Evolutionary conservation across 2,797 vertebrate genomes (phyloP), one percentile per base, ranked within the genome.

Genomic region (Morelia viridis): DNA sequence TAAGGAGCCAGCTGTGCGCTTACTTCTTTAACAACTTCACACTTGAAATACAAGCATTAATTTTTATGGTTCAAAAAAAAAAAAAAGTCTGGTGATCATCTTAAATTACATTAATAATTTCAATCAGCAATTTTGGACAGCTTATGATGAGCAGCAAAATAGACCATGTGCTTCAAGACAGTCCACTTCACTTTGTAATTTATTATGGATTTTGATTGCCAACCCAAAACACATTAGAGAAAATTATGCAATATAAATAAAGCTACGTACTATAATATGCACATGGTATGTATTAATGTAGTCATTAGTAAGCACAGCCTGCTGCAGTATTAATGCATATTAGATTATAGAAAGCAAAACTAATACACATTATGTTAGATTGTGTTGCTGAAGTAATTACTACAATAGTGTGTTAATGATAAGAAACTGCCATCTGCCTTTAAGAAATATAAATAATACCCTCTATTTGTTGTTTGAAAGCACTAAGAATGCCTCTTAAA

Each of bases 341-440:
- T 93, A 93, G 90, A 95, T 93, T 92, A 92, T 56, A 94, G 89
- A 84, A 96, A 93, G 94, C 85, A 95, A 92, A 97, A 96, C 92
- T 91, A 95, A 96, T 93, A 95, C 71, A 94, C 88, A 91, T 96
- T 96, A 95, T 65, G 64, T 94, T 92, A 90, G 92, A 95, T 93
- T 92, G 92, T 95, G 95, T 96, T 95, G 95, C 93, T 94, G 94
- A 53, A 95, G 92, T 95, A 96, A 97, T 96, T 95, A 94, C 92
- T 91, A 91, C 88, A 96, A 93, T 95, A 94, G 93, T 95, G 83
- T 85, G 89, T 94, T 96, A 95, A 93, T 94, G 61, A 50, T 94
- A 95, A 94, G 93, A 96, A 97, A 94, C 88, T 95, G 94, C 93
- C 93, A 94, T 71, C 62, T 53, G 46, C 89, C 94, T 96, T 94